Percentiles rank a stretch among this genome's conserved stretches.
phyloP scores from a whole-genome alignment of 2,113 vertebrate species.

The Larimichthys crocea region DNA sequence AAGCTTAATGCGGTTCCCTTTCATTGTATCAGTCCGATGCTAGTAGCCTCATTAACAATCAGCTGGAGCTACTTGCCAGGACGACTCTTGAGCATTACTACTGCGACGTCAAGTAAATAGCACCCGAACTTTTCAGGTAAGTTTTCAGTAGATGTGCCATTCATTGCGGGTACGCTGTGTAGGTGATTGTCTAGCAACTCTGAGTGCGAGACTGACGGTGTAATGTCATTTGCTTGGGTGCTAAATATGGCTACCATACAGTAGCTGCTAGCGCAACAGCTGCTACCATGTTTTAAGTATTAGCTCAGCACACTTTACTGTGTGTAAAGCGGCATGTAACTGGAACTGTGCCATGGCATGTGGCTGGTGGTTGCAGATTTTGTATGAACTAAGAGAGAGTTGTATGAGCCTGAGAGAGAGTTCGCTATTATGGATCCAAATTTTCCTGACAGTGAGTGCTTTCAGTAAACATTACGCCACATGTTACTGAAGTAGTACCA shows the following conservation, averaged over 20 bases:
- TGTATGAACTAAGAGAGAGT: neutral
- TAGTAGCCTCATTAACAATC: neutral
- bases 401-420: neutral
- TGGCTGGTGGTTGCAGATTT: constrained; percentile 9
- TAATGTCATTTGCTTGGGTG: neutral
- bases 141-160: neutral
- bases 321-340: neutral
- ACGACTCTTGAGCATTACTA: neutral
- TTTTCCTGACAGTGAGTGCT: neutral
- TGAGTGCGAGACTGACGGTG: neutral
- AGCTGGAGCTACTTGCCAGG: neutral
- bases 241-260: neutral
- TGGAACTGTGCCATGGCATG: neutral
- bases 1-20: no score
- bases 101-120: neutral
- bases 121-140: neutral
- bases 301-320: neutral
- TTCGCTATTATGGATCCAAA: neutral
- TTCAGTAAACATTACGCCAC: neutral
- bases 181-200: neutral
- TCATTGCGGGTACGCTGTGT: neutral
- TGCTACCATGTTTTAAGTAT: neutral
- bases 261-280: neutral
- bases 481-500: neutral
- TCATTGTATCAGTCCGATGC: neutral